Conservation (phyloP, 2,797 vertebrate species). For the Taeniopygia guttata region DNA sequence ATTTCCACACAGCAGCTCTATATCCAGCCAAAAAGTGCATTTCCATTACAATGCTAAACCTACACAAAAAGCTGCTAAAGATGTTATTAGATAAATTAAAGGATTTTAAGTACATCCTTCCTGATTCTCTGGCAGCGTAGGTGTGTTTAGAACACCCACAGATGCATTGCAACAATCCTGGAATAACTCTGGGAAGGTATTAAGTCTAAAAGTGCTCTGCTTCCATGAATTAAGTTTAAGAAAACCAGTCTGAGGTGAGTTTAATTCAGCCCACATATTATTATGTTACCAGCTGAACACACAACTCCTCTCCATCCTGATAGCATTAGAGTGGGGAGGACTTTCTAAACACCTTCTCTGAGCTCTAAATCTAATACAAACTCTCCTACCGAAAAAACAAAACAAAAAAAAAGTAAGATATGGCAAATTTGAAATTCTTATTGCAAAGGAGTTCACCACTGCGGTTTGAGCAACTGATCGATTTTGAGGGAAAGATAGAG, state of each 20-base stretch:
- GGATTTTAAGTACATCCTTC: constrained; percentile 75
- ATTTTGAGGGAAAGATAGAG: constrained; percentile 21
- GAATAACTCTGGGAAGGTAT: constrained; percentile 64
- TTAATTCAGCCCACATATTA: constrained; percentile 53
- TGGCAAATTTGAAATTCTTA: constrained; percentile 10
- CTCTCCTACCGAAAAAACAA: background rate
- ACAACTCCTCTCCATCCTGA: constrained; percentile 37
- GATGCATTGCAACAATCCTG: constrained; percentile 65
- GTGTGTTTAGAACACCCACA: constrained; percentile 68
- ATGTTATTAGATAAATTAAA: constrained; percentile 78
- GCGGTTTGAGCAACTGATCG: background rate
- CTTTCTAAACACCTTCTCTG: background rate
- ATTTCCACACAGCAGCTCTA: constrained; percentile 16
- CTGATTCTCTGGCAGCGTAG: constrained; percentile 67
- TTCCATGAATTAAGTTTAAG: constrained; percentile 66
- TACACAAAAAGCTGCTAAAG: constrained; percentile 71
- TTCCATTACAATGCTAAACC: constrained; percentile 74
- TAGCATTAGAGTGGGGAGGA: constrained; percentile 15
- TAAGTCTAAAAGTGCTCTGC: constrained; percentile 54
- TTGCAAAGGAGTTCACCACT: background rate
- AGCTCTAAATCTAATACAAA: constrained; percentile 43
- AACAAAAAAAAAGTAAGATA: background rate
- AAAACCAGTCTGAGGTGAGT: constrained; percentile 46
- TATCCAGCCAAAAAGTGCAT: constrained; percentile 32
- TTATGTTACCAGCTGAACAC: constrained; percentile 20